Percentiles rank a stretch among this genome's conserved stretches.
phyloP scores from a whole-genome alignment of 2,113 vertebrate genomes.

The Sylvia atricapilla region DNA sequence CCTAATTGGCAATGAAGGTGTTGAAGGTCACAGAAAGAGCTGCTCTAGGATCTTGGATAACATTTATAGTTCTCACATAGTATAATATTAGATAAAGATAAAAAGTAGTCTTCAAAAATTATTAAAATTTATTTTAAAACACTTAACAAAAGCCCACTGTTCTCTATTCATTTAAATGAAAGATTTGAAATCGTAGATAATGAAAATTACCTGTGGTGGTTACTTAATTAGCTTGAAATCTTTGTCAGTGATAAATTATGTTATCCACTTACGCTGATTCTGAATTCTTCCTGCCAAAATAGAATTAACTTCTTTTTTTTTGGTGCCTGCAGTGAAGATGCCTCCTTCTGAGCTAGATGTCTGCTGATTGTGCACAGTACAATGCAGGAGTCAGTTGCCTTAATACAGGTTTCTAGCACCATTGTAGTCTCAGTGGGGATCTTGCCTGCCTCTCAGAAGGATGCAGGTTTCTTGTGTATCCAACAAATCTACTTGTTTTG shows the following conservation, averaged over 20 bases:
- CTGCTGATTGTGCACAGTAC: neutral
- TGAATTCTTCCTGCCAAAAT: neutral
- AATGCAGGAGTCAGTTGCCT: neutral
- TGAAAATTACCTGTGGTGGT: neutral
- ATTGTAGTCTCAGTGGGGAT: neutral
- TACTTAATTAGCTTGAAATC: neutral
- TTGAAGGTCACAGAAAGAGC: neutral
- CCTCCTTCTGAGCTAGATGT: neutral
- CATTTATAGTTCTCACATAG: neutral
- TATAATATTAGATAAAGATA: neutral
- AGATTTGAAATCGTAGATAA: neutral
- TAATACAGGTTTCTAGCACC: neutral
- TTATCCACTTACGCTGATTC: neutral
- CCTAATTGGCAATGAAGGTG: neutral
- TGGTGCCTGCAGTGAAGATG: neutral
- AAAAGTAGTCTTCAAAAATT: neutral
- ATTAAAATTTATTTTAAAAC: neutral
- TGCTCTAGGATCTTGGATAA: neutral
- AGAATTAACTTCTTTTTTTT: neutral
- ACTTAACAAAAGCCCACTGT: neutral
- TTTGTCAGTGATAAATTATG: neutral
- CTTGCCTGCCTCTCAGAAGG: neutral
- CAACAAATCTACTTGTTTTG: neutral
- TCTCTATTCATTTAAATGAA: neutral
- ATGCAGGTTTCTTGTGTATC: neutral